Base-by-base conservation (phyloP, 2,888 invertebrate species). In the Lepidonotus clava region DNA sequence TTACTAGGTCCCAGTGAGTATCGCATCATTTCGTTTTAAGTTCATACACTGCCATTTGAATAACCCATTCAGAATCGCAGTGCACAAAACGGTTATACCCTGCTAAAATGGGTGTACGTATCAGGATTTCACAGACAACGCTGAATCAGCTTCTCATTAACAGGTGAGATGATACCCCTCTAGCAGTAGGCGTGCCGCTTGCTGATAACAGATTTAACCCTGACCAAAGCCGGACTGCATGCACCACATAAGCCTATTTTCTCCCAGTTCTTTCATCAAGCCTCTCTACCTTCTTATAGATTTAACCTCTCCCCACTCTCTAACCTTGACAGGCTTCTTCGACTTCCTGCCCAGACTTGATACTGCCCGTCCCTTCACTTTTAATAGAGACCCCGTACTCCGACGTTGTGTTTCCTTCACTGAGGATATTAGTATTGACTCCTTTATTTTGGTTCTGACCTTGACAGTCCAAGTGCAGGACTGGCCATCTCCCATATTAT, bases 281-380 rank as follows among this genome's bases (percentile, higher is more conserved):
- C 61, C 61, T n/a, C n/a, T n/a, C n/a, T n/a, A n/a, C n/a, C n/a
- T n/a, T n/a, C 28, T 61, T 61, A 61, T 61, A 28, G 61, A 61
- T 61, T 61, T 61, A 28, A 61, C 61, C 61, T 28, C 24, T 61
- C 24, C 61, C 24, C 61, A 61, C 61, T 11, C 61, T 32, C 28
- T 24, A n/a, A 32, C 61, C 61, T 24, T 61, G 8, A 11, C 61
- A 28, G 28, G 11, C 2, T 32, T 11, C 4, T 61, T 61, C 61
- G 61, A 61, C 61, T 61, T 61, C 28, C 61, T 61, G 61, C 61
- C 61, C 21, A 32, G 24, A 24, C 14, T 4, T 61, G 28, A 61
- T 61, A 61, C 28, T 61, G 61, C 28, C 14, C 24, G 28, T 61
- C 61, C 1, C 28, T 61, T 61, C 61, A 24, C 61, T 32, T 28